Conservation (phyloP, 2,888 invertebrate species). For the Caenorhabditis doughertyi region DNA sequence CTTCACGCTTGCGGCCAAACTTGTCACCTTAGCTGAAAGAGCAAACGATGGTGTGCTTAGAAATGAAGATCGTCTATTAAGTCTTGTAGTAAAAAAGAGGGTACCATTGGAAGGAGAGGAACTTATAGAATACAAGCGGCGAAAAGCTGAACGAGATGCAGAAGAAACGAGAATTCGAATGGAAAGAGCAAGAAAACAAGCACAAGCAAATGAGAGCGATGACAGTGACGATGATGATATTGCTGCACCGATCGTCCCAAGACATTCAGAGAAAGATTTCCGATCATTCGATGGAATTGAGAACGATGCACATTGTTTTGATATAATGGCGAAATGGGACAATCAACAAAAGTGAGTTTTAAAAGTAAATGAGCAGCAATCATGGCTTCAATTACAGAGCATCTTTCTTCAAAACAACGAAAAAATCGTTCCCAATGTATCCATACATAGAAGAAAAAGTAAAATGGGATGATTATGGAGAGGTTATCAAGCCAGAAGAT, state of each 20-base stretch:
- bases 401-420: slow-evolving; percentile 90
- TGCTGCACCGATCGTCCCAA: slow-evolving; percentile 82
- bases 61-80: slow-evolving; percentile 41
- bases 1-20: slow-evolving; percentile 57
- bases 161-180: slow-evolving; percentile 80
- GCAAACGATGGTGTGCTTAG: slow-evolving; percentile 54
- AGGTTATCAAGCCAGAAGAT: slow-evolving; percentile 93
- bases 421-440: slow-evolving; percentile 97
- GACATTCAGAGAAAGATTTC: slow-evolving; percentile 55
- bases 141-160: slow-evolving; percentile 84
- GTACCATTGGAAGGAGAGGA: slow-evolving; percentile 86
- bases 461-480: slow-evolving; percentile 95
- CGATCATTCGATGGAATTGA: slow-evolving; percentile 51
- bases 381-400: slow-evolving; percentile 66
- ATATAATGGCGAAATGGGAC: slow-evolving; percentile 72
- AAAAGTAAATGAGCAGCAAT: neutral
- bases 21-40: slow-evolving; percentile 54
- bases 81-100: slow-evolving; percentile 82
- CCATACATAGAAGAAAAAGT: slow-evolving; percentile 91
- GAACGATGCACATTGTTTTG: slow-evolving; percentile 61
- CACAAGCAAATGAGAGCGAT: slow-evolving; percentile 75
- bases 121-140: slow-evolving; percentile 85
- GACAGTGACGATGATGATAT: slow-evolving; percentile 82
- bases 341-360: slow-evolving; percentile 68
- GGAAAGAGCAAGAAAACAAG: slow-evolving; percentile 50